A percentile compares a stretch with the other conserved stretches of the same genome.
These are phyloP conservation scores for Dimorphilus gyrociliatus DNA, from an alignment of 2,888 invertebrate genomes.

Conservation along the genomic window DNA sequence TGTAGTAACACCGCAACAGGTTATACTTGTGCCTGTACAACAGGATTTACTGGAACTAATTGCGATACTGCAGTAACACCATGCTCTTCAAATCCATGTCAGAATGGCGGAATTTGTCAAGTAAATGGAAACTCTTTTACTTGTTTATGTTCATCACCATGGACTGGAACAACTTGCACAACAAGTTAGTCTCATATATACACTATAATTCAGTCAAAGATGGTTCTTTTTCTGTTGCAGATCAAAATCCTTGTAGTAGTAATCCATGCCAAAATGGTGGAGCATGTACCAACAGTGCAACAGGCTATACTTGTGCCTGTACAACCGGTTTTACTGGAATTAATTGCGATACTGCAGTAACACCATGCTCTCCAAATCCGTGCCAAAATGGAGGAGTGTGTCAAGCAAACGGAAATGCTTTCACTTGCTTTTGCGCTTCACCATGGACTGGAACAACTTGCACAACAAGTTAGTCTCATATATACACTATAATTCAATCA, in stretches of 20 bases:
- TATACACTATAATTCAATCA: too few species aligned
- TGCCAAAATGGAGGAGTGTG: constrained; percentile 12
- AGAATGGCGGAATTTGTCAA: constrained; percentile 9
- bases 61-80: constrained; percentile 16
- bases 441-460: too few species aligned
- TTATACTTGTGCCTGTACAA: constrained; percentile 15
- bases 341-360: constrained; percentile 4
- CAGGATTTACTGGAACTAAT: constrained; percentile 16
- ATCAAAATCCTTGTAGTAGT: constrained; percentile 15
- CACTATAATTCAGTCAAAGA: too few species aligned
- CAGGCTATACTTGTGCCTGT: constrained; percentile 5
- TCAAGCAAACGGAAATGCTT: constrained; percentile 8
- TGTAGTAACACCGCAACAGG: background rate
- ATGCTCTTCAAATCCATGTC: too few species aligned
- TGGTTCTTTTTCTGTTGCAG: too few species aligned
- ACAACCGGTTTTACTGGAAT: constrained; percentile 2
- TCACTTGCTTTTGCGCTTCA: too few species aligned
- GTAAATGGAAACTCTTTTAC: too few species aligned
- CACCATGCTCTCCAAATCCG: constrained; percentile 11
- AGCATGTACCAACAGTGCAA: constrained; percentile 10
- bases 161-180: too few species aligned
- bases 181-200: too few species aligned
- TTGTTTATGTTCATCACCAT: too few species aligned
- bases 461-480: too few species aligned
- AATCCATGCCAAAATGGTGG: constrained; percentile 18